Conservation (phyloP, 2,888 invertebrate species). For the Chloroclysta siterata region DNA sequence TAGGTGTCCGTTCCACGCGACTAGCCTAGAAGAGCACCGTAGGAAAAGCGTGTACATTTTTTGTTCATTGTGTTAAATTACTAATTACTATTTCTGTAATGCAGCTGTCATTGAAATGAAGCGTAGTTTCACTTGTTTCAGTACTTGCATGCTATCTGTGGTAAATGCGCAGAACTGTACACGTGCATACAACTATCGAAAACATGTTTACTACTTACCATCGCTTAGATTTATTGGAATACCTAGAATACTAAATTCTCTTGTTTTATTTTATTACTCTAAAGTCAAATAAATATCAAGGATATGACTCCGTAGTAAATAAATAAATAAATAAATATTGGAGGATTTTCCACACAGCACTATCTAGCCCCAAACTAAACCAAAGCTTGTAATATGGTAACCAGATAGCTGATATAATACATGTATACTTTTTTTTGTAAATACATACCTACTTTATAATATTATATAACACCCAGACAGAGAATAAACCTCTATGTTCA, state of each 20-base stretch:
- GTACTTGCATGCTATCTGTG: constrained; percentile 22
- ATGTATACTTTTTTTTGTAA: too few relatives aligned
- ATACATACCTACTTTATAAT: too few relatives aligned
- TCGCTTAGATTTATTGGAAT: constrained; percentile 26
- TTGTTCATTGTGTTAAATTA: constrained; percentile 22
- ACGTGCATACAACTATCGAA: constrained; percentile 29
- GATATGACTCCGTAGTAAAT: too few relatives aligned
- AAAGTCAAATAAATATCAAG: not conserved
- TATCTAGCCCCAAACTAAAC: too few relatives aligned
- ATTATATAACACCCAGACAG: too few relatives aligned
- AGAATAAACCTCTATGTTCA: too few relatives aligned
- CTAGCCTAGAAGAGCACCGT: too few relatives aligned
- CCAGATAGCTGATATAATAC: too few relatives aligned
- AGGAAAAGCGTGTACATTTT: not conserved
- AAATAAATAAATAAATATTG: too few relatives aligned
- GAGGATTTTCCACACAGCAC: too few relatives aligned
- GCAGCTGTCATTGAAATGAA: constrained; percentile 25
- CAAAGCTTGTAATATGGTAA: too few relatives aligned
- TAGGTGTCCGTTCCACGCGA: too few relatives aligned
- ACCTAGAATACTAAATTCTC: constrained; percentile 3
- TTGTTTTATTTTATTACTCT: constrained; percentile 6
- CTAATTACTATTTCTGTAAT: constrained; percentile 23
- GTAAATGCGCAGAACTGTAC: constrained; percentile 28
- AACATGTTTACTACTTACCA: constrained; percentile 30
- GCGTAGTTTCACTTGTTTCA: constrained; percentile 28